phyloP scores from a whole-genome alignment of 2,888 invertebrate species.

The Nezara viridula region DNA sequence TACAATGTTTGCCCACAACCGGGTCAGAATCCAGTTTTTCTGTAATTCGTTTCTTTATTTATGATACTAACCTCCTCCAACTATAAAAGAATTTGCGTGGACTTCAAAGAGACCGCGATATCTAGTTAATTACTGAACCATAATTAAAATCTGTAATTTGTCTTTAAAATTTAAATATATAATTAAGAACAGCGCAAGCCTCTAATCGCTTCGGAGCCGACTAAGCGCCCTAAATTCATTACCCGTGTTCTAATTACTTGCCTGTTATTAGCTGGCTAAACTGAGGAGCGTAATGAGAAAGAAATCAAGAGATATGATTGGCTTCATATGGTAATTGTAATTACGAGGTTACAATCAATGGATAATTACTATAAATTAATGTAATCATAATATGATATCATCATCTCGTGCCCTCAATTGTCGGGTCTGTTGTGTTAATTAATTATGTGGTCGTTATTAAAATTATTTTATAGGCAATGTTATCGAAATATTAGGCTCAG shows the following conservation, averaged over 20 bases:
- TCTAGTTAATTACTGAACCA: neutral
- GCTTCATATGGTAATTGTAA: neutral
- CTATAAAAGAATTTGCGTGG: neutral
- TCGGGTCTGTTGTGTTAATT: neutral
- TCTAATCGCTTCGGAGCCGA: neutral
- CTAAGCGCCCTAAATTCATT: neutral
- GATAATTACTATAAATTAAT: constrained; percentile 18
- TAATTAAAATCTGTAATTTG: neutral
- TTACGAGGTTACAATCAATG: neutral
- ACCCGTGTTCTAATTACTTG: neutral
- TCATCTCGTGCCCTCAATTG: neutral
- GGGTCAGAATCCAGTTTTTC: too few species aligned
- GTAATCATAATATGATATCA: too few species aligned
- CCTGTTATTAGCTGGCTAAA: neutral
- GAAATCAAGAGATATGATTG: neutral
- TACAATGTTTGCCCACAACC: too few species aligned
- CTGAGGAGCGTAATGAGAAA: neutral
- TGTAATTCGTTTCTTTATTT: too few species aligned
- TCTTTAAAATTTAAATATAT: neutral
- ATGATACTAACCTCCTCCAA: too few species aligned
- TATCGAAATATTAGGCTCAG: too few species aligned
- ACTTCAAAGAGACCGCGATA: constrained; percentile 1
- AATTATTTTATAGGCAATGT: neutral
- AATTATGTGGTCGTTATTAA: neutral
- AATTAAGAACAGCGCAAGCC: neutral